Base-by-base conservation (phyloP, 2,888 invertebrate species). In the Bruchidius siliquastri region DNA sequence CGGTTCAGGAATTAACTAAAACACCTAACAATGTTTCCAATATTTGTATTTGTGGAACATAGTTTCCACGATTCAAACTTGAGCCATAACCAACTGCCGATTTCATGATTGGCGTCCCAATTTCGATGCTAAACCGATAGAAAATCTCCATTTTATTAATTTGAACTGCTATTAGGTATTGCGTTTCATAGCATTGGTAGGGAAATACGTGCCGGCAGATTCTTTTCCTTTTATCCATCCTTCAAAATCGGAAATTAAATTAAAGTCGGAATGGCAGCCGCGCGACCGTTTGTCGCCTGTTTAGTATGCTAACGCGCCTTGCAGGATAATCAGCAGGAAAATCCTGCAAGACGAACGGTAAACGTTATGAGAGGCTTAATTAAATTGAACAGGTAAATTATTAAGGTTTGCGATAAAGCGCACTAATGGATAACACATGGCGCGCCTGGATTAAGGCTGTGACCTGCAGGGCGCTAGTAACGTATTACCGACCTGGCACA, bases 361-460 rank as follows among this genome's bases (percentile, higher is more conserved):
- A 70, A 70, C 73, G 74, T 76, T 76, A 77, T 74, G 74, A 75
- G 72, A 72, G 71, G 73, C 71, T 74, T 78, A 78, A 78, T 78
- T 78, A 78, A 78, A 78, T 78, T 75, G 78, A 78, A 77, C 77
- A 78, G 77, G 77, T 78, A 75, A 78, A 73, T 77, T 78, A 78
- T 76, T 75, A 75, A 76, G 75, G 73, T 69, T 21, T 70, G 76
- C 75, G 77, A 78, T 78, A 77, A 77, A 78, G 74, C 72, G 69
- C 72, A 71, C 22, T 69, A 69, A 69, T 69, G 69, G 26, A 78
- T 78, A 78, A 78, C 78, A 74, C 73, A 77, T 72, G 77, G 77
- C 76, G 72, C 49, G 49, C 49, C 18, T 13, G 49, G 49, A 49
- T 49, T 49, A 26, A 49, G 49, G 49, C 6, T 49, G 13, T 13